These are phyloP conservation scores for Campaea margaritaria DNA, from an alignment of 2,888 invertebrate species.

Conservation along the genomic window DNA sequence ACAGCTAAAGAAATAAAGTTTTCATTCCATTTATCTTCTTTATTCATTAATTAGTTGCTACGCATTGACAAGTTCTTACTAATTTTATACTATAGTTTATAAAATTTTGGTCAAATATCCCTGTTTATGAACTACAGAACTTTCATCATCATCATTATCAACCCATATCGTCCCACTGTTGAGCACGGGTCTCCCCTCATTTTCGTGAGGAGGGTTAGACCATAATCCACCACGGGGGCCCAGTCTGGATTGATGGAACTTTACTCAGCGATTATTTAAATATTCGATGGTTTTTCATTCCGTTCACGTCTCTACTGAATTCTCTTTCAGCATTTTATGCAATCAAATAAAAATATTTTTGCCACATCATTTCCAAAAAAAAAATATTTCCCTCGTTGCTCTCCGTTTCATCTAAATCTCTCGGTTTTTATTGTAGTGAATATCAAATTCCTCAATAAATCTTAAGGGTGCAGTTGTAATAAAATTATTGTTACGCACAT, in stretches of 20 bases:
- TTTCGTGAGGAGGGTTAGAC: no score
- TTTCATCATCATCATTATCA: no score
- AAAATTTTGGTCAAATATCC: no score
- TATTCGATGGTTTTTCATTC: background rate
- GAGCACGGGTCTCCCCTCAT: no score
- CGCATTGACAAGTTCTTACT: background rate
- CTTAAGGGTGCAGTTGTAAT: constrained; percentile 36
- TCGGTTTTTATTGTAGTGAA: constrained; percentile 21
- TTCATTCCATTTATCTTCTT: no score
- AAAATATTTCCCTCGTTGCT: background rate
- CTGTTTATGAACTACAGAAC: background rate
- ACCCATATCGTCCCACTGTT: no score
- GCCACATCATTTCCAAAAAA: background rate
- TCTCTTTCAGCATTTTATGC: background rate
- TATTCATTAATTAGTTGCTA: background rate
- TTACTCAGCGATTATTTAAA: no score
- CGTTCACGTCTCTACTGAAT: background rate
- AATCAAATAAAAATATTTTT: background rate
- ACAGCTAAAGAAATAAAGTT: no score
- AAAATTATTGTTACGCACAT: constrained; percentile 34
- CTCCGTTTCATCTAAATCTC: constrained; percentile 6
- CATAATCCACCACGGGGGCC: no score
- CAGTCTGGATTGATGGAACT: no score
- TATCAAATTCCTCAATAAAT: constrained; percentile 33
- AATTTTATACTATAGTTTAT: background rate